Evolutionary conservation across 2,797 vertebrate genomes (phyloP).

Genomic region (Eleutherodactylus coqui): DNA sequence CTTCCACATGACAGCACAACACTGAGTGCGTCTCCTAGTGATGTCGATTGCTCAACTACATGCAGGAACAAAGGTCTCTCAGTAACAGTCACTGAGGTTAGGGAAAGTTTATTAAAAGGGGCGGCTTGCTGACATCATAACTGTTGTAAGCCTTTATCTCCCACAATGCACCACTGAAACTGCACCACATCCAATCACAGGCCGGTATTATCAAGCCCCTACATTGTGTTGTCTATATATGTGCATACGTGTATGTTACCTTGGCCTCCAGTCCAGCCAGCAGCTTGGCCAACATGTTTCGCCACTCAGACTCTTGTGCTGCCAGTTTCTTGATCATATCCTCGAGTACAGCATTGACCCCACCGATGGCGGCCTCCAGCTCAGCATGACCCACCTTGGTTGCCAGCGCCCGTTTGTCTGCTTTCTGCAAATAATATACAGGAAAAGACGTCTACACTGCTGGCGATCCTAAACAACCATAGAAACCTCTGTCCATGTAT

Average conservation of each 20-base stretch:
- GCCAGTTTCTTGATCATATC: constrained; percentile 68
- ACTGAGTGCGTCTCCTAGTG: not conserved
- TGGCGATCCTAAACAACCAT: not conserved
- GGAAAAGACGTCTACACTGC: not conserved
- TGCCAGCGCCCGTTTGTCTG: constrained; percentile 66
- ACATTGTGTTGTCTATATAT: no score
- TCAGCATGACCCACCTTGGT: constrained; percentile 67
- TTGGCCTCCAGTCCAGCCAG: constrained; percentile 66
- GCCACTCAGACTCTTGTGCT: constrained; percentile 67
- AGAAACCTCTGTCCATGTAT: no score
- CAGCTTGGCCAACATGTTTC: constrained; percentile 67
- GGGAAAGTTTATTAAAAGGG: not conserved
- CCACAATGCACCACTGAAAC: not conserved
- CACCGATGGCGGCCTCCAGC: constrained; percentile 62
- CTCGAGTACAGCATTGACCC: constrained; percentile 69
- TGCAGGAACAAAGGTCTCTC: not conserved
- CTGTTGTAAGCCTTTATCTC: not conserved
- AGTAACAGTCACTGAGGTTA: not conserved
- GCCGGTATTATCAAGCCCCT: no score
- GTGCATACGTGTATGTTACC: constrained; percentile 62
- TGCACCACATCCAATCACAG: no score
- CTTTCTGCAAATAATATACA: constrained; percentile 69
- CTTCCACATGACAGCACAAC: not conserved
- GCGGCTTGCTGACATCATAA: not conserved
- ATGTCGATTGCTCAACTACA: not conserved